Base-by-base conservation (phyloP, 2,797 vertebrate species). In the Gallinago stenura region DNA sequence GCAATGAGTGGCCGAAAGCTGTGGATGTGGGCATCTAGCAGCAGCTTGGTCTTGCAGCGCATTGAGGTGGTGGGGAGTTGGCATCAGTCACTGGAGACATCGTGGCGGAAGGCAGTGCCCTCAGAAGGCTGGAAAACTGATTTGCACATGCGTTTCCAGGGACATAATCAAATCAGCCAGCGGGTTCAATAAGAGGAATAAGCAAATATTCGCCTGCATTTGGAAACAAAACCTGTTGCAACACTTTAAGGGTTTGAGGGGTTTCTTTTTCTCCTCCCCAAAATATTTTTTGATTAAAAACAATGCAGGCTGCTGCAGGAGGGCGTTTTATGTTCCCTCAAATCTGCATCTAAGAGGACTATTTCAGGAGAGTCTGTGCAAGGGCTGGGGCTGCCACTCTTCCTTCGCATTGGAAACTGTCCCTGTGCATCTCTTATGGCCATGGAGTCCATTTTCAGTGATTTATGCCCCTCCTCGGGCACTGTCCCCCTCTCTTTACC, bases 121-220 rank as follows among this genome's bases (percentile, higher is more conserved):
- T 94, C 76, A 15, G 1, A 80, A 46, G 93, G 84, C 94, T 81
- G 77, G 56, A 56, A 96, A 95, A 62, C 45, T 19, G 3, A 85
- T 91, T 89, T 93, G 93, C 93, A 62, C 72, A 22, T 41, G 79
- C 37, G 48, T 92, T 87, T 89, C 87, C 89, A 77, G 64, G 94
- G 82, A 53, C 4, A 5, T 85, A 89, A 95, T 93, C 84, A 11
- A 87, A 95, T 95, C 93, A 96, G 51, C 68, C 89, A 15, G 84
- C 31, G 31, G 64, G 56, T 51, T 83, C 82, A 64, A 71, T 73
- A 61, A 70, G 43, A 60, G 76, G 64, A 53, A 35, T 45, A 83
- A 62, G 81, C 83, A 64, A 73, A 77, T 80, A 37, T 15, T 53
- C 53, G 69, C 25, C 2, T 26, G 72, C 26, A 0, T 10, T 37